Base-by-base conservation (phyloP, 1,140 invertebrate species). In the Drosophila pandora region DNA sequence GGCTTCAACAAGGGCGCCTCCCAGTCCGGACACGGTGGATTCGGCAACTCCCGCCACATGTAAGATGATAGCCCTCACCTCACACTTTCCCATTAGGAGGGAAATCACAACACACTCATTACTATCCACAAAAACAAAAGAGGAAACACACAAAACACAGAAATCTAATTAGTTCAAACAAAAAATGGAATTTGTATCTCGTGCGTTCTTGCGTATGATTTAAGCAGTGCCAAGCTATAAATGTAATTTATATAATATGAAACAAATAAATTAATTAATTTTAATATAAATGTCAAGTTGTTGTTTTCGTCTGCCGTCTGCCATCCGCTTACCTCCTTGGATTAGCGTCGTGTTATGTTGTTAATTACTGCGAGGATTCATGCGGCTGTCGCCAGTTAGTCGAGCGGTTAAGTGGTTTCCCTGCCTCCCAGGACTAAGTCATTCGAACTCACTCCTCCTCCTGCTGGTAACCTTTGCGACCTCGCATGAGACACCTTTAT, bases 31-130 rank as follows among this genome's bases (percentile, higher is more conserved):
- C 95, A 95, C 57, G 97, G 97, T 60, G 95, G 96, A 57, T 97
- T 99, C 91, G 98, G 98, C 78, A 99, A 99, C 92, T 97, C 96
- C n/a, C 94, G 97, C 87, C 97, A 98, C 90, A 97, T 98, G 97
- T 98, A 95, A 95, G 93, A 4, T 47, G 47, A 13, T 41, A 13
- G 3, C 39, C 3, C 39, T 5, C 21, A 47, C 6, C 49, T 12
- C 34, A 55, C 25, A 28, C 25, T 28, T 28, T 28, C 25, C 25
- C 25, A 28, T 28, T 28, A 28, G 6, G 4, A 28, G 25, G 25
- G 23, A 17, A 41, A 8, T n/a, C 32, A 48, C 45, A 47, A 48
- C 56, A 55, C 39, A 28, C 47, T 56, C 22, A 57, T 17, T 32
- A 30, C 53, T 37, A 54, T 12, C 41, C 49, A 37, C 12, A 69